These are phyloP conservation scores for Drosophila mayri DNA, from an alignment of 1,140 invertebrate genomes.

Conservation along the genomic window DNA sequence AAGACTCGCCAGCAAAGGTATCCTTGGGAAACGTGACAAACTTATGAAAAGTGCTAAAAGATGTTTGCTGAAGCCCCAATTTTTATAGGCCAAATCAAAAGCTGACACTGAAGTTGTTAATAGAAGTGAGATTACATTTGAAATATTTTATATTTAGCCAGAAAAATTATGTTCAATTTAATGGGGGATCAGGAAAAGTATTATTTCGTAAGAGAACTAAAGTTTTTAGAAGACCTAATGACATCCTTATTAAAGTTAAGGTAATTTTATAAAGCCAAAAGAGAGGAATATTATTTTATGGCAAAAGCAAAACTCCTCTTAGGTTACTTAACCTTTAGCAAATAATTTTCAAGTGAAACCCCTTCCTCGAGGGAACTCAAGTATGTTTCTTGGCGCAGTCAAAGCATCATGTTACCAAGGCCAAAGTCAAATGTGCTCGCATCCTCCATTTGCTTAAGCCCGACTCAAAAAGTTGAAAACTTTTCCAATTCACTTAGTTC, in stretches of 20 bases:
- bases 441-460: slow-evolving; percentile 17
- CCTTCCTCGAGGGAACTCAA: not conserved
- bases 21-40: slow-evolving; percentile 36
- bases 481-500: slow-evolving; percentile 54
- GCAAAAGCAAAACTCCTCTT: not conserved
- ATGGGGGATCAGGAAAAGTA: not conserved
- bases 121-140: not conserved
- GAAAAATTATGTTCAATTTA: not conserved
- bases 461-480: slow-evolving; percentile 44
- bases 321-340: not conserved
- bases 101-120: slow-evolving; percentile 6
- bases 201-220: not conserved
- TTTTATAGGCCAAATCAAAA: slow-evolving; percentile 13
- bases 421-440: slow-evolving; percentile 11
- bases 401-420: slow-evolving; percentile 22
- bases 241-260: not conserved
- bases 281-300: not conserved
- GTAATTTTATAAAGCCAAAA: not conserved
- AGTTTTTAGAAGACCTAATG: not conserved
- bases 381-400: slow-evolving; percentile 1
- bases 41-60: slow-evolving; percentile 41
- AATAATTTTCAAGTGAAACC: slow-evolving; percentile 5
- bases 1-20: slow-evolving; percentile 16
- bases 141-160: not conserved
- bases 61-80: slow-evolving; percentile 25